Evolutionary conservation across 2,797 vertebrate genomes (phyloP).

Genomic region (Glossophaga mutica): DNA sequence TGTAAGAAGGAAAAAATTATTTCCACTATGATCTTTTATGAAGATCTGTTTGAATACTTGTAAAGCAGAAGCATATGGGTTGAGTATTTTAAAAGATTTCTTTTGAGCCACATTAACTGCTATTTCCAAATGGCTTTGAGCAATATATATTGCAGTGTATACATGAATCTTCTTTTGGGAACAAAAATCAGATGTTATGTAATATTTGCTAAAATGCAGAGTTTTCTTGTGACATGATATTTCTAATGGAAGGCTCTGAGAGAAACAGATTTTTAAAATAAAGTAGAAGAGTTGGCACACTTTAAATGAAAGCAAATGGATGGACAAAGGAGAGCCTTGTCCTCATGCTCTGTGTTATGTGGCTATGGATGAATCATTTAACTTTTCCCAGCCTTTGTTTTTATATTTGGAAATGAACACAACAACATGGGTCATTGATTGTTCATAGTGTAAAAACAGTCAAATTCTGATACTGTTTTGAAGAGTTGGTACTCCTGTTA

Average conservation of each 20-base stretch:
- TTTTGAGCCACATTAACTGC: not conserved
- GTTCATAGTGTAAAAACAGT: not conserved
- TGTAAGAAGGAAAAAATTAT: not conserved
- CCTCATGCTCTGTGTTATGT: not conserved
- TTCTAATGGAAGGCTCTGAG: not conserved
- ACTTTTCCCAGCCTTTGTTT: not conserved
- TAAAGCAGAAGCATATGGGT: not conserved
- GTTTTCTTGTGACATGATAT: not conserved
- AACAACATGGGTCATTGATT: not conserved
- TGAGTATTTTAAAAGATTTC: not conserved
- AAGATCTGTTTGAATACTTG: not conserved
- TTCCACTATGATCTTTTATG: not conserved
- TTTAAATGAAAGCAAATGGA: not conserved
- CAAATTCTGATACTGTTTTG: not conserved
- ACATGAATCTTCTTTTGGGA: not conserved
- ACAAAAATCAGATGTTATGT: not conserved
- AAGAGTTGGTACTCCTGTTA: not conserved
- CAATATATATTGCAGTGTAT: not conserved
- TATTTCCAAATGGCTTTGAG: not conserved
- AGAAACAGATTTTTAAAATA: not conserved
- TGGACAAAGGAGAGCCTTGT: slow-evolving; percentile 38
- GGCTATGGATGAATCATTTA: not conserved
- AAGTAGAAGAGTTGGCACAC: not conserved
- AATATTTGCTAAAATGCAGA: not conserved
- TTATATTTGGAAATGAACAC: slow-evolving; percentile 17